Conservation (phyloP, 2,797 vertebrate genomes). For the Urosaurus nigricauda region DNA sequence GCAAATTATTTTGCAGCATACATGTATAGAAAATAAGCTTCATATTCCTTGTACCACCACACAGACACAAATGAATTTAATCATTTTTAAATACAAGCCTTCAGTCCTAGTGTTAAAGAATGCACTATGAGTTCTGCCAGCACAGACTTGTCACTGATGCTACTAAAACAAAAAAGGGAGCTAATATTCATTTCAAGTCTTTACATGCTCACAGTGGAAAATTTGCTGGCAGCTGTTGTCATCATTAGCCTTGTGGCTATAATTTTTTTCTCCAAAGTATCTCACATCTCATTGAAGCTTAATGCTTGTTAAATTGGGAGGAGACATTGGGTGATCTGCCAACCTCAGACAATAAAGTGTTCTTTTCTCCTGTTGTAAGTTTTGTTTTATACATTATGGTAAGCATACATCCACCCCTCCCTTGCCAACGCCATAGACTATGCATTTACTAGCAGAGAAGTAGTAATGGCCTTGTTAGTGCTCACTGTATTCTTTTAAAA, state of each 20-base stretch:
- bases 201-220: constrained; percentile 83
- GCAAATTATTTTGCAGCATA: background rate
- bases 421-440: constrained; percentile 50
- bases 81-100: constrained; percentile 61
- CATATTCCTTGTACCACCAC: constrained; percentile 45
- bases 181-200: constrained; percentile 83
- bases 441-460: constrained; percentile 59
- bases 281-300: constrained; percentile 82
- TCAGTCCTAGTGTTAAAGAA: constrained; percentile 82
- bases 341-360: constrained; percentile 81
- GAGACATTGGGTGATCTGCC: constrained; percentile 78
- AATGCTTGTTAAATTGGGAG: constrained; percentile 85
- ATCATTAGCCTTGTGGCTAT: constrained; percentile 86
- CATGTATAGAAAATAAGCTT: background rate
- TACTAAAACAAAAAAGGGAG: constrained; percentile 81
- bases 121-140: constrained; percentile 79
- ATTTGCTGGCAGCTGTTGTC: constrained; percentile 85
- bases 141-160: constrained; percentile 85
- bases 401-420: constrained; percentile 38
- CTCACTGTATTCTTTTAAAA: background rate
- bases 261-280: constrained; percentile 82
- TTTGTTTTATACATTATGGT: constrained; percentile 73
- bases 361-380: constrained; percentile 77
- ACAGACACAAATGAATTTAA: constrained; percentile 65
- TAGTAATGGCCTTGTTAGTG: constrained; percentile 16